phyloP scores from a whole-genome alignment of 2,113 vertebrate genomes.

The Lagopus leucura region DNA sequence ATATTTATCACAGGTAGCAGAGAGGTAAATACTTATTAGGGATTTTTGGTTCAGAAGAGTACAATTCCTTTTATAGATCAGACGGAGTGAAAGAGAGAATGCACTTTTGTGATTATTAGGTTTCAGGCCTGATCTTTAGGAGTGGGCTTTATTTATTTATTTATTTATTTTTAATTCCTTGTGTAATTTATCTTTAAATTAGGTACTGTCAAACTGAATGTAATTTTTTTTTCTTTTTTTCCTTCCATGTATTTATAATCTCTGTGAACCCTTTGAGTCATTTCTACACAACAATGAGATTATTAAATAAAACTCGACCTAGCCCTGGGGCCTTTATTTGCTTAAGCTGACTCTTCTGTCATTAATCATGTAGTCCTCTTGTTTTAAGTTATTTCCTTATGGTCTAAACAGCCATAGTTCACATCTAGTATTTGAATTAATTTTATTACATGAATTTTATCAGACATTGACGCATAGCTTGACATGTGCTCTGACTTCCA shows the following conservation, averaged over 20 bases:
- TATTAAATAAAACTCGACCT: background rate
- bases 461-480: background rate
- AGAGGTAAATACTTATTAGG: conserved; percentile 8
- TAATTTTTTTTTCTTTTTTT: background rate
- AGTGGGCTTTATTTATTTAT: background rate
- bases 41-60: background rate
- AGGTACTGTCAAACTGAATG: background rate
- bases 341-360: background rate
- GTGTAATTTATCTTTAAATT: background rate
- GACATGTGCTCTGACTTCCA: background rate
- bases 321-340: background rate
- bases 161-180: background rate
- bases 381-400: background rate
- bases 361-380: background rate
- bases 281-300: background rate
- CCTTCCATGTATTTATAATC: background rate
- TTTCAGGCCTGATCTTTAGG: background rate
- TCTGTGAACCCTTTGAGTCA: background rate
- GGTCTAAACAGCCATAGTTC: background rate
- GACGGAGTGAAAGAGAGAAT: background rate
- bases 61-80: background rate
- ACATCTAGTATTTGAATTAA: background rate
- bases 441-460: background rate
- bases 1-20: background rate
- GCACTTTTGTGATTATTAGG: background rate